Base-by-base conservation (phyloP, 2,797 vertebrate species). In the Pseudopleuronectes americanus region DNA sequence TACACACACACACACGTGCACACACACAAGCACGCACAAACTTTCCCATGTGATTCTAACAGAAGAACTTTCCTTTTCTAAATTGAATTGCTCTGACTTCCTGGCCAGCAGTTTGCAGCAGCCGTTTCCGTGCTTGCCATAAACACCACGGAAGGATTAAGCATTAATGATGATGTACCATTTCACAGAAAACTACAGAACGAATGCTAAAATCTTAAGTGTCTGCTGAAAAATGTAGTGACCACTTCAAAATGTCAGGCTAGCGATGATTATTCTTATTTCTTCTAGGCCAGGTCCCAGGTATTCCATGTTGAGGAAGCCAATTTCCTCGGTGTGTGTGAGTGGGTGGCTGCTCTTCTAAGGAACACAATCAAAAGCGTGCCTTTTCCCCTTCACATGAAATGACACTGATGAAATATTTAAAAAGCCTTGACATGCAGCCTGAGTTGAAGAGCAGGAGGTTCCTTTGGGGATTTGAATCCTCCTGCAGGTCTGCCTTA, bases 351-450 rank as follows among this genome's bases (percentile, higher is more conserved):
- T 73, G 52, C 57, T 74, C 55, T 60, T 71, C 64, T 41, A 14
- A 64, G 52, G 53, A 71, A 36, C 31, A 74, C 51, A 77, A 65
- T 83, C 53, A 82, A 85, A 87, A 75, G 54, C 10, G 0, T 66
- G 69, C 41, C 22, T 24, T 78, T 58, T 64, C 48, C 63, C 53
- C 24, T 33, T 17, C 65, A 52, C 19, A 54, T 60, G 64, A 58
- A 77, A 81, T 57, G 31, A 68, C 41, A 71, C 51, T 60, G 61
- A n/a, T 89, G 54, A 87, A 86, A 86, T 76, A 87, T 80, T 85
- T 71, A 82, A 62, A 67, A 48, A 36, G 63, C 64, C 60, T 53
- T 64, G 38, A 57, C 83, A 76, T 26, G 57, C 52, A 79, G 58
- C 59, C 48, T 65, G 24, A 38, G 64, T 58, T 64, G 58, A 36